Evolutionary conservation across 2,888 invertebrate species (phyloP).

Genomic region (Drosophila recens): DNA sequence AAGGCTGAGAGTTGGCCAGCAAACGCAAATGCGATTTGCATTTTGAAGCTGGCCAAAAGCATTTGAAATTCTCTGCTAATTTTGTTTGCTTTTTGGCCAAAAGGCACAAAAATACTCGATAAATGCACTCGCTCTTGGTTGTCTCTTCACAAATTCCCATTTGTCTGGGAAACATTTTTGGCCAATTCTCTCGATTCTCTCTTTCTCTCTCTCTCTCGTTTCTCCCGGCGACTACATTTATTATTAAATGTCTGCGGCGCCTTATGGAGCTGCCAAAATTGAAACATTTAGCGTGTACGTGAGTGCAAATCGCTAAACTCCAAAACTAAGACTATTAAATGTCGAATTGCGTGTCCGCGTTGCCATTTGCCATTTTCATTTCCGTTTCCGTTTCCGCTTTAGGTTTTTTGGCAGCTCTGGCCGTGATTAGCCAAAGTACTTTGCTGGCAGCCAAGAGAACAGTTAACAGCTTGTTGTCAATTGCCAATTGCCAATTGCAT

Average conservation of each 20-base stretch:
- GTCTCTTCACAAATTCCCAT: slow-evolving; percentile 43
- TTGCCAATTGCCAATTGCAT: neutral
- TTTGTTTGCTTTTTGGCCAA: slow-evolving; percentile 68
- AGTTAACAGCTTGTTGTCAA: slow-evolving; percentile 11
- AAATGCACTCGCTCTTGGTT: slow-evolving; percentile 40
- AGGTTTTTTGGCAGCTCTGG: slow-evolving; percentile 42
- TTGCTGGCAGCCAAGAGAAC: slow-evolving; percentile 39
- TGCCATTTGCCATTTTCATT: slow-evolving; percentile 20
- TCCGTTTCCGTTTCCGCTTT: slow-evolving; percentile 64
- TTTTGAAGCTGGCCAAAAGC: slow-evolving; percentile 70
- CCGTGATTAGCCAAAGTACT: slow-evolving; percentile 75
- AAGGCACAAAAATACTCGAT: slow-evolving; percentile 44
- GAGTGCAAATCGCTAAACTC: slow-evolving; percentile 31
- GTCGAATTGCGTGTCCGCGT: slow-evolving; percentile 48
- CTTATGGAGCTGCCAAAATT: slow-evolving; percentile 75
- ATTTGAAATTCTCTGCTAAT: slow-evolving; percentile 75
- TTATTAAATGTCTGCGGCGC: slow-evolving; percentile 71
- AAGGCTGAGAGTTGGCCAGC: slow-evolving; percentile 4
- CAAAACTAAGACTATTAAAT: slow-evolving; percentile 40
- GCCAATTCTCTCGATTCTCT: neutral
- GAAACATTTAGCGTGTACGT: slow-evolving; percentile 74
- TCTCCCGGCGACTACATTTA: slow-evolving; percentile 52
- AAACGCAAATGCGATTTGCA: slow-evolving; percentile 74
- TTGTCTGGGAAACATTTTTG: slow-evolving; percentile 28
- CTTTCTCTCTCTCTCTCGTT: neutral